Evolutionary conservation across 2,797 vertebrate species (phyloP), one percentile per base, ranked within the genome.

Genomic region (Poeciliopsis gracilis): DNA sequence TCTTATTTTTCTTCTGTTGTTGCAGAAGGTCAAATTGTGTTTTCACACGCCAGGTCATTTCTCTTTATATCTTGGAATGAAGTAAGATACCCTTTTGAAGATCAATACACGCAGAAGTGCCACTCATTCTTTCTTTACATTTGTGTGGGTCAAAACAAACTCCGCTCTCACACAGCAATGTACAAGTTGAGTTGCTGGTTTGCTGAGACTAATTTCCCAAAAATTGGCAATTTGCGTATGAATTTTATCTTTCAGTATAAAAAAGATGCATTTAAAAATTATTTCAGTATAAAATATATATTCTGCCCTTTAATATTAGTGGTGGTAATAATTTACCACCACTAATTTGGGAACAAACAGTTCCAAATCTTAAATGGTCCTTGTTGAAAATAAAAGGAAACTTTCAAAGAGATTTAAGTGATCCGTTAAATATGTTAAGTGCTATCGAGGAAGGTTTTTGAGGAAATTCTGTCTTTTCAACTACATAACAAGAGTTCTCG

Each of bases 41-140:
- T 78, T 77, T 57, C 23, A 11, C 55, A 66, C 41, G 41, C 12
- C 2, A 25, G 70, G n/a, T 5, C 15, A 15, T 12, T 36, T 76
- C 33, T 77, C 59, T 69, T 67, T 30, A 82, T 67, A 67, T 43
- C 36, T 46, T 4, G 33, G 4, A 28, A 23, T 70, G 46, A 78
- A 59, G 25, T 61, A 55, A 81, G 57, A 82, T 77, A 11, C 11
- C 63, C 45, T 73, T 43, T 43, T 41, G 63, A 63, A 77, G 46
- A 72, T 77, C 70, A 76, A 38, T 20, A 2, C 25, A 51, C 63
- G 53, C 6, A 81, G 84, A 80, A 53, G 84, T 85, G 72, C 84
- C 90, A 78, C 51, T 84, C 87, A 87, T 82, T 84, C 81, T 82
- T 82, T 84, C 81, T 82, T 87, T 85, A 41, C 47, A 33, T 77